These are phyloP conservation scores for Anomalospiza imberbis DNA, from an alignment of 2,797 vertebrate genomes.

Conservation along the genomic window DNA sequence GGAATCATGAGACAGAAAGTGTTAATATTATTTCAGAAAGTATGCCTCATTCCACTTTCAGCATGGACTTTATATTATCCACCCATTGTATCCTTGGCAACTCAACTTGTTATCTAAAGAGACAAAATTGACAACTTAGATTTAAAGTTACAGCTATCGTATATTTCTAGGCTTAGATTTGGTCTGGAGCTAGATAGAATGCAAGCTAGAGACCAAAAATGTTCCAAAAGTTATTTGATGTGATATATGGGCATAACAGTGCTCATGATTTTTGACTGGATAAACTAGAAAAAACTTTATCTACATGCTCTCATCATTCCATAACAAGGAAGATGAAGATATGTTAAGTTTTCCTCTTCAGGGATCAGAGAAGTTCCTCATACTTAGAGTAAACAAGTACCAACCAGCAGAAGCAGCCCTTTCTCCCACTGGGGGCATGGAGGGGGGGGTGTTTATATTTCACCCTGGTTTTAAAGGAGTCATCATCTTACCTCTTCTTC, in stretches of 20 bases:
- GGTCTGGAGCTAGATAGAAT: not conserved
- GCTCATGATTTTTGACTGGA: not conserved
- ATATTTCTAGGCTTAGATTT: not conserved
- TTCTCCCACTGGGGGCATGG: not conserved
- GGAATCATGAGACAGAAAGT: not conserved
- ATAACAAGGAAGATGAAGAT: not conserved
- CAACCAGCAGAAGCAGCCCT: not conserved
- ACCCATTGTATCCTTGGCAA: conserved; percentile 54
- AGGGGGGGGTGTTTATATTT: not conserved
- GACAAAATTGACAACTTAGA: conserved; percentile 28
- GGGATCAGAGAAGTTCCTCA: not conserved
- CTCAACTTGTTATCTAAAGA: conserved; percentile 32
- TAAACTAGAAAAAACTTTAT: not conserved
- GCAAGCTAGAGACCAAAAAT: not conserved
- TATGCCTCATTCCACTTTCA: conserved; percentile 27
- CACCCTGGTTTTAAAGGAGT: not conserved
- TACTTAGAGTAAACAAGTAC: not conserved
- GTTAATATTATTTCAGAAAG: conserved; percentile 22
- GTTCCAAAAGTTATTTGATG: not conserved
- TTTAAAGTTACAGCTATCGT: conserved; percentile 20
- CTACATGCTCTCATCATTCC: not conserved
- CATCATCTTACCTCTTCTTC: not conserved
- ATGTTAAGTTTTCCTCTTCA: not conserved
- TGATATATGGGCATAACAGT: not conserved
- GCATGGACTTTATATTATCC: conserved; percentile 31